Evolutionary conservation across 2,888 invertebrate genomes (phyloP), one percentile per base, ranked within the genome.

Genomic region (Phengaris arion): DNA sequence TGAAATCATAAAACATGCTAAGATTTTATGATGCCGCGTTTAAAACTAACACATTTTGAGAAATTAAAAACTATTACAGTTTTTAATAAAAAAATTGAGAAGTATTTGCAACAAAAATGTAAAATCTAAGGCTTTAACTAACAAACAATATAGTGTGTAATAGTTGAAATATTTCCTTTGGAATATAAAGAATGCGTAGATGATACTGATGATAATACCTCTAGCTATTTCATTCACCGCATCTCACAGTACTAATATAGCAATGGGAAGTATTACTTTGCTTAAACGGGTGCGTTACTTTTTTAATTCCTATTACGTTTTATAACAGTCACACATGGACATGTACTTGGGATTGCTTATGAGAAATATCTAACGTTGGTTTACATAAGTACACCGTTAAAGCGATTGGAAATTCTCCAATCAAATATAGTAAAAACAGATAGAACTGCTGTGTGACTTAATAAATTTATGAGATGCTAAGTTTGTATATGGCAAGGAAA

Each of bases 291-390:
- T 81, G 77, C 83, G 78, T 81, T 81, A 54, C 52, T 54, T 75
- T 75, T 75, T 75, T 75, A 74, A 70, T 74, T 57, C 74, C 52
- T 57, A 45, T 51, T 64, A 74, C 59, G 46, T 70, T 57, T 73
- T 73, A 68, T 79, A 78, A 79, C 80, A 77, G 81, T 79, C 77
- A 78, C 80, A 77, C 78, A 80, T 78, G 84, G 81, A 48, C 57
- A 48, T 70, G 48, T 84, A 84, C 85, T 84, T 82, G 77, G 81
- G 81, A 80, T 82, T 82, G 79, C 80, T 78, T 75, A 73, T 75
- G 78, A 79, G 80, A 81, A 81, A 80, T 80, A 79, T 75, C 54
- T 74, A 52, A 69, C 78, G 75, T 79, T 48, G 74, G 74, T 68
- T 75, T 70, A 76, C 77, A 77, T 76, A 78, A 77, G 51, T 72